Conservation (phyloP, 2,113 vertebrate species). For the Scytalopus superciliaris region DNA sequence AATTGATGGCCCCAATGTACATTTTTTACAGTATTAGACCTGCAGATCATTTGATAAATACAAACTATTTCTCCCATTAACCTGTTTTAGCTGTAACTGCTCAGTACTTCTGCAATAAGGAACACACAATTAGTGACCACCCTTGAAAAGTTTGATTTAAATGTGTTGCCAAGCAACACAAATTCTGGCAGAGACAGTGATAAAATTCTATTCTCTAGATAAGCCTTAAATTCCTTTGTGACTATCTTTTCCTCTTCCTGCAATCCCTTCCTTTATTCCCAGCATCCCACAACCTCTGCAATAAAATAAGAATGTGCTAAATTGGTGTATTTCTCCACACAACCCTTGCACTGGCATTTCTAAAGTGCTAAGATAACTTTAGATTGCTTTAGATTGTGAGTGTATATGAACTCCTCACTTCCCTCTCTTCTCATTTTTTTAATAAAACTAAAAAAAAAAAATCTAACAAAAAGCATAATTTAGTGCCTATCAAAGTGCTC, state of each 20-base stretch:
- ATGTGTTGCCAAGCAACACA: slow-evolving; percentile 39
- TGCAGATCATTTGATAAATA: background rate
- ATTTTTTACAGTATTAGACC: background rate
- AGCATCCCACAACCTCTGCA: background rate
- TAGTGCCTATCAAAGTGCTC: background rate
- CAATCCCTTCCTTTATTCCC: background rate
- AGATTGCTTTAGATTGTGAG: background rate
- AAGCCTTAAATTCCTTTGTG: background rate
- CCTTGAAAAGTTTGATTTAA: slow-evolving; percentile 19
- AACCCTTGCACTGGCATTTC: background rate
- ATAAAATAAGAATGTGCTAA: background rate
- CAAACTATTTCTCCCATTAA: background rate
- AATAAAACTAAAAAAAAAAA: background rate
- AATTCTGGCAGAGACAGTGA: slow-evolving; percentile 3
- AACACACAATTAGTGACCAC: background rate
- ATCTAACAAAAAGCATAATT: background rate
- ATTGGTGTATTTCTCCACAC: background rate
- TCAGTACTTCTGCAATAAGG: background rate
- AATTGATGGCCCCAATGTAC: background rate
- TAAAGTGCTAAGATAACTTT: background rate
- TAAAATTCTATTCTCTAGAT: background rate
- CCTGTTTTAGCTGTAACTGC: background rate
- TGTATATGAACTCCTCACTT: background rate
- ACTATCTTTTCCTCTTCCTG: background rate
- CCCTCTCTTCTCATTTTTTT: background rate